Evolutionary conservation across 2,888 invertebrate species (phyloP), one percentile per base, ranked within the genome.

Genomic region (Pyralis farinalis): DNA sequence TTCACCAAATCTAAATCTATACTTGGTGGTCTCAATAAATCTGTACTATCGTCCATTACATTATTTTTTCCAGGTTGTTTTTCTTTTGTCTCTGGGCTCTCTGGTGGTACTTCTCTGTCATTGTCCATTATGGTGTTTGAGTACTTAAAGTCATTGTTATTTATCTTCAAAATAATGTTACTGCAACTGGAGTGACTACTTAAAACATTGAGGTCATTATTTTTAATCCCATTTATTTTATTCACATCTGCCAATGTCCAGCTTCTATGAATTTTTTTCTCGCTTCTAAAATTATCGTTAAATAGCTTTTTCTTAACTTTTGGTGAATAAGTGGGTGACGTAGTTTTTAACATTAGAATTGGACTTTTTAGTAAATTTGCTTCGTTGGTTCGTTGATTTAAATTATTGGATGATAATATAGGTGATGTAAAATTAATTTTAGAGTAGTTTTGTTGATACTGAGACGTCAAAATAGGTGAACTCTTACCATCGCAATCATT

Each of bases 281-380:
- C 12, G 29, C 41, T 43, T 20, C 40, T 34, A 20, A 12, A 37
- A 2, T 20, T 39, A 21, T 41, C 35, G 5, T 44, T 47, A 34
- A 74, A 75, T 1, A 84, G 49, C 22, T 68, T 72, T 54, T 81
- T 86, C 39, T 47, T 67, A 0, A 75, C 65, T 40, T 63, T 74
- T 0, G 50, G 46, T 4, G 59, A 46, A 22, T 33, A 8, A 43
- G 58, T 66, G 0, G 70, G 60, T 1, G 71, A 69, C 7, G 33
- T 34, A 25, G 41, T 49, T 47, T 72, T 84, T 0, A 53, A 35
- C 7, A 52, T 11, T 12, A 85, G 51, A 31, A 83, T 66, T 11
- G 85, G 85, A 50, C 85, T 86, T 43, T 56, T 75, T 1, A 34
- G 7, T 9, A 20, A 21, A 35, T 29, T 9, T 38, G 44, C 8